phyloP scores from a whole-genome alignment of 2,888 invertebrate species.

The Ethmia dodecea region DNA sequence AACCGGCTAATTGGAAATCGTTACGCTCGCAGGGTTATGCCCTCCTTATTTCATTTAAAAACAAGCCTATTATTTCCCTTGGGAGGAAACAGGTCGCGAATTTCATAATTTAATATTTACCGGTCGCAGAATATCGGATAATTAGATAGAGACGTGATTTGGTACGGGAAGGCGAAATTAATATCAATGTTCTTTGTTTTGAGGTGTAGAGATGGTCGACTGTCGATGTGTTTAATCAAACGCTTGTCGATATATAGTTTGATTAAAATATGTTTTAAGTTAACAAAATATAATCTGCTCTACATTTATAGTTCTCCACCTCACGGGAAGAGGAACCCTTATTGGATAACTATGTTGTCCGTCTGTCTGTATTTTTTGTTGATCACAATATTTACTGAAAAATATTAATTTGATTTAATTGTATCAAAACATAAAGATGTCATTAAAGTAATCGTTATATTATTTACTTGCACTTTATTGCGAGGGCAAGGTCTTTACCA shows the following conservation, averaged over 20 bases:
- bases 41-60: conserved; percentile 66
- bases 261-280: too few species aligned
- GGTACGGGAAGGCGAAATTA: conserved; percentile 67
- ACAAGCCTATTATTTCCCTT: conserved; percentile 65
- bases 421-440: too few species aligned
- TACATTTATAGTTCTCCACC: too few species aligned
- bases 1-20: conserved; percentile 26
- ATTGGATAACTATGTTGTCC: too few species aligned
- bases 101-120: conserved; percentile 72
- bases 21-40: conserved; percentile 22
- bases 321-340: too few species aligned
- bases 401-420: too few species aligned
- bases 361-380: too few species aligned
- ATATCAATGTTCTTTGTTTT: conserved; percentile 74
- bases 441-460: too few species aligned
- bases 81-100: conserved; percentile 57
- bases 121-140: conserved; percentile 65
- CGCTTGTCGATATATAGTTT: conserved; percentile 16
- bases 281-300: too few species aligned
- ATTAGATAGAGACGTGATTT: conserved; percentile 75
- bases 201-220: conserved; percentile 32
- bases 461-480: too few species aligned
- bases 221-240: conserved; percentile 20
- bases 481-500: too few species aligned
- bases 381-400: too few species aligned